A percentile compares a stretch with the other conserved stretches of the same genome.
These are phyloP conservation scores for Perccottus glenii DNA, from an alignment of 2,113 vertebrate genomes.

Conservation along the genomic window DNA sequence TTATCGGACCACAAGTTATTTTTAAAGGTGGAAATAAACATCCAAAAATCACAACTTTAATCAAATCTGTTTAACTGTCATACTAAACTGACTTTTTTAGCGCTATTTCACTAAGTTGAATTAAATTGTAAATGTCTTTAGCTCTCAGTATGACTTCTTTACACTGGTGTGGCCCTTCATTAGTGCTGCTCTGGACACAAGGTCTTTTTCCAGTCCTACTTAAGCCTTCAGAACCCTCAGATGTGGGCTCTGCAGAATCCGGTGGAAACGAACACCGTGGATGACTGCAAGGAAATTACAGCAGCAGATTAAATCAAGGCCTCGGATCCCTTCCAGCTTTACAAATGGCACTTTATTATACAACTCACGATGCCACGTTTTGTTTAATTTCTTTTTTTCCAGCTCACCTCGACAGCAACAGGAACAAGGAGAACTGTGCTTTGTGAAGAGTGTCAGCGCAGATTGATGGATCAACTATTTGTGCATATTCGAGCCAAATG, in stretches of 20 bases:
- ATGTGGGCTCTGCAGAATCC: conserved; percentile 64
- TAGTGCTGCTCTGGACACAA: conserved; percentile 31
- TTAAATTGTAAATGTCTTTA: too few relatives aligned
- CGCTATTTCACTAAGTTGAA: too few relatives aligned
- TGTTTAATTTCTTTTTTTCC: conserved; percentile 40
- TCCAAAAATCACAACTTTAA: too few relatives aligned
- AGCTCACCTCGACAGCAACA: conserved; percentile 53
- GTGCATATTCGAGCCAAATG: conserved; percentile 55
- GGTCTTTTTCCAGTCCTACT: conserved; percentile 62
- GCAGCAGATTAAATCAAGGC: conserved; percentile 44
- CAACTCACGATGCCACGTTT: conserved; percentile 47
- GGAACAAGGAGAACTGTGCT: conserved; percentile 44
- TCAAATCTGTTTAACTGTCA: too few relatives aligned
- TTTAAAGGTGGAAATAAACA: too few relatives aligned
- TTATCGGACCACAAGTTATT: too few relatives aligned
- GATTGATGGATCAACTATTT: conserved; percentile 71
- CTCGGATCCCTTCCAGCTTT: conserved; percentile 50
- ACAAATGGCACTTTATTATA: conserved; percentile 52
- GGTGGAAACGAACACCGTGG: conserved; percentile 67
- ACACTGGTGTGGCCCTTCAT: too few relatives aligned
- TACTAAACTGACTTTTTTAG: too few relatives aligned
- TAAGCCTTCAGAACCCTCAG: conserved; percentile 54
- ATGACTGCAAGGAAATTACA: conserved; percentile 67
- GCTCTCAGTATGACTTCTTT: too few relatives aligned
- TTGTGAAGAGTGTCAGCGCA: conserved; percentile 53